Evolutionary conservation across 2,113 vertebrate genomes (phyloP).

Genomic region (Cathartes aura): DNA sequence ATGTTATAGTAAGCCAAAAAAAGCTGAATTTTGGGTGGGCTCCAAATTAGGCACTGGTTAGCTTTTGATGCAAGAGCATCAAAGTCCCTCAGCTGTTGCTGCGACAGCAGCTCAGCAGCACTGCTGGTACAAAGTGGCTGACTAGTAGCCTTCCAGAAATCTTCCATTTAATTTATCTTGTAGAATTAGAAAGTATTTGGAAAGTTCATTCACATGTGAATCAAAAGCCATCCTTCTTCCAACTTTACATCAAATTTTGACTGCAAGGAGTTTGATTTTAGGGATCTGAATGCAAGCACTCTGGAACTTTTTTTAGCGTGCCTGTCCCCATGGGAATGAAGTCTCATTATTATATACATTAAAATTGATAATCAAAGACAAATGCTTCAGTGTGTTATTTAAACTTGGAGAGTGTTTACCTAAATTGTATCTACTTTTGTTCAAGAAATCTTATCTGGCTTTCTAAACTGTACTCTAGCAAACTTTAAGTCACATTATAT

Average conservation of each 20-base stretch:
- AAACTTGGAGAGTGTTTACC: conserved; percentile 26
- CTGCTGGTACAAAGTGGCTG: neutral
- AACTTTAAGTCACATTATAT: neutral
- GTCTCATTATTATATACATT: neutral
- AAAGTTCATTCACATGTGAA: neutral
- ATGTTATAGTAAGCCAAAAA: neutral
- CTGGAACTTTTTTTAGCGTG: neutral
- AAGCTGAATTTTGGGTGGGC: neutral
- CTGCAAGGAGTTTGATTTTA: neutral
- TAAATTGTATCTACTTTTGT: neutral
- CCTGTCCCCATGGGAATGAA: neutral
- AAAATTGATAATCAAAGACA: conserved; percentile 37
- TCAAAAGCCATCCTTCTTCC: neutral
- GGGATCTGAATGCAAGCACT: neutral
- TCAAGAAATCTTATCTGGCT: conserved; percentile 21
- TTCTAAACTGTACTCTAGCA: neutral
- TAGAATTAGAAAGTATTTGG: neutral
- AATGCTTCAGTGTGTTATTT: conserved; percentile 11
- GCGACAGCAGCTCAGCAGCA: neutral
- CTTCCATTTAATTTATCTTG: neutral
- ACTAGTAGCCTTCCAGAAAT: neutral
- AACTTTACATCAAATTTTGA: neutral
- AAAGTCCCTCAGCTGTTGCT: neutral
- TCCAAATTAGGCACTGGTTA: neutral
- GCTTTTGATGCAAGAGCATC: neutral